Evolutionary conservation across 2,797 vertebrate species (phyloP).

Genomic region (Poeciliopsis paucimaculata): DNA sequence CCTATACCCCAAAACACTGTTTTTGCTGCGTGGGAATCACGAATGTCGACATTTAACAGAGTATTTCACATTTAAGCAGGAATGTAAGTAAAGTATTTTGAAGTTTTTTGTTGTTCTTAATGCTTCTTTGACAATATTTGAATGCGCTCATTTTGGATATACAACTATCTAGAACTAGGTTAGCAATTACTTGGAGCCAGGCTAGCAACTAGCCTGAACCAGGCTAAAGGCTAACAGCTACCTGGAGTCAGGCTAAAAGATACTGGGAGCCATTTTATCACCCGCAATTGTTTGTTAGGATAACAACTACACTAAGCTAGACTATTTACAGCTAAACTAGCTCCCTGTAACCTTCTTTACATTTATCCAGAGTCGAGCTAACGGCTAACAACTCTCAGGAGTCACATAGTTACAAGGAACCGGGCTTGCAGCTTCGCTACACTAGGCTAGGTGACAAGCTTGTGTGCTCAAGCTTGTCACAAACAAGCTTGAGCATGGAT

Average conservation of each 20-base stretch:
- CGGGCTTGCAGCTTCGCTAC: neutral
- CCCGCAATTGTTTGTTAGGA: neutral
- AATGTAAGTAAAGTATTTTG: constrained; percentile 90
- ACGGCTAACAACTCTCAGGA: neutral
- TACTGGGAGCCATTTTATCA: neutral
- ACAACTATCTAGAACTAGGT: neutral
- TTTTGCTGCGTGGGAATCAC: constrained; percentile 99
- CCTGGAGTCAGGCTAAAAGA: neutral
- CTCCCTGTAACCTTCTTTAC: neutral
- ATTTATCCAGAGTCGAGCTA: neutral
- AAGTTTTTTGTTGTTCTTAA: constrained; percentile 7
- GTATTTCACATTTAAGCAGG: constrained; percentile 99
- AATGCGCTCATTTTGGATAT: neutral
- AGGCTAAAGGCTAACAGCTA: neutral
- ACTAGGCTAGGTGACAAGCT: neutral
- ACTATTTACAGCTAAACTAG: neutral
- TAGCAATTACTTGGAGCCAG: neutral
- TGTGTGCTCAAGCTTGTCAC: too few species aligned
- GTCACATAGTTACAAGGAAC: neutral
- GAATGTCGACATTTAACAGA: constrained; percentile 99
- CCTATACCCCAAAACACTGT: constrained; percentile 96
- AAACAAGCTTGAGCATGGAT: neutral
- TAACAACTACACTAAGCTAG: neutral
- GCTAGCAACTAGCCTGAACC: neutral
- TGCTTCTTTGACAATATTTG: neutral